Evolutionary conservation across 2,113 vertebrate species (phyloP), one percentile per base, ranked within the genome.

Genomic region (Erythrolamprus reginae): DNA sequence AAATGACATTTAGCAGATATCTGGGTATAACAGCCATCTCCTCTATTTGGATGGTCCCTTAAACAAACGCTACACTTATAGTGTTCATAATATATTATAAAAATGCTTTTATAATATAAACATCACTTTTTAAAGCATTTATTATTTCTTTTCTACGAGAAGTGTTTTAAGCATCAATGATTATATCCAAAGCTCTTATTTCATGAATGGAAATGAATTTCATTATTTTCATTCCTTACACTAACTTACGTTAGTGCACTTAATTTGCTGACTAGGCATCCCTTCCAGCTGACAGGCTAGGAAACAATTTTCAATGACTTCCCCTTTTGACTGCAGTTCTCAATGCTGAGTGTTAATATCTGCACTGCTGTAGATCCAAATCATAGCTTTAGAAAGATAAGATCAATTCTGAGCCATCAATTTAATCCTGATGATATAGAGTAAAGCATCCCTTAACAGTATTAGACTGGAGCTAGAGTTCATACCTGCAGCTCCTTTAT

Each of bases 401-500:
- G 23, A 87, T 10, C 85, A 55, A 53, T 1, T 10, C 3, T 10
- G 48, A 65, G 45, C 10, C 0, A 0, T 86, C 50, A n/a, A 87
- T 26, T 87, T 84, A 92, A 5, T 9, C 1, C 45, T 58, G 0
- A 87, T 87, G 91, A 94, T 1, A 65, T 42, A 86, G 24, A 38
- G 21, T 47, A 5, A 0, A 0, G 0, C 5, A 48, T 0, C 47
- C 91, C 89, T 24, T 58, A 53, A 50, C 90, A 38, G 42, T 38
- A 15, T 38, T 56, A n/a, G 28, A 56, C 0, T 86, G 38, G 4
- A 88, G 47, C 2, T 12, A 53, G 38, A 42, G 70, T 93, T 90
- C 95, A 82, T 97, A 98, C 98, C 98, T 98, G 97, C 90, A 94
- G 96, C 91, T 94, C 96, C 97, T 97, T 97, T 98, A 93, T 98